Percentiles rank a stretch among this genome's conserved stretches.
Evolutionary conservation across 2,113 vertebrate genomes (phyloP).

Genomic region (Chaenogobius annularis): DNA sequence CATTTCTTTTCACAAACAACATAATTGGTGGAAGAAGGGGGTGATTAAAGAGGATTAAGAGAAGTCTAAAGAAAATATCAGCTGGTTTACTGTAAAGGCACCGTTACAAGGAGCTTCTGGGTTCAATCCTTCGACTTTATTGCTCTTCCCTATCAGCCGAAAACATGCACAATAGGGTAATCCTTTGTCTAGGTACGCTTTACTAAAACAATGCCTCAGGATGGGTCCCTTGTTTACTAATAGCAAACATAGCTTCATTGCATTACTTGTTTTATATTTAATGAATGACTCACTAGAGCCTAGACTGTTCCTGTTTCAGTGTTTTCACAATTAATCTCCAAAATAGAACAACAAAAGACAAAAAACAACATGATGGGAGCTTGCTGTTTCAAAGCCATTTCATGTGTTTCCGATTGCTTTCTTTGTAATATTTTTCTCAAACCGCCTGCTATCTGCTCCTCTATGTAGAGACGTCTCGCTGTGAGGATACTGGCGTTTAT

Average conservation of each 20-base stretch:
- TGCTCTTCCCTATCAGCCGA: no score
- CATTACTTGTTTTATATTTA: background rate
- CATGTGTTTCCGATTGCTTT: background rate
- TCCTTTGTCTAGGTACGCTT: background rate
- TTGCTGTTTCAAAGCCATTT: conserved; percentile 10
- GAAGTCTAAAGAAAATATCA: no score
- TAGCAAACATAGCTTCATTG: background rate
- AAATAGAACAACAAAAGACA: conserved; percentile 3
- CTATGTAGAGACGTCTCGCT: conserved; percentile 25
- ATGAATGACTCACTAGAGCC: background rate
- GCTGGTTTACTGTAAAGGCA: no score
- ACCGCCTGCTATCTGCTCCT: conserved; percentile 13
- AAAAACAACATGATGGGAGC: background rate
- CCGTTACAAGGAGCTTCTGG: no score
- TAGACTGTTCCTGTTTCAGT: background rate
- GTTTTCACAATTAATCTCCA: conserved; percentile 2
- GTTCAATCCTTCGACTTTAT: background rate
- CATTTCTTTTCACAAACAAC: no score
- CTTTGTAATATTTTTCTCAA: conserved; percentile 7
- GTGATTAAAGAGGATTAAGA: no score
- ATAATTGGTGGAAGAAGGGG: no score
- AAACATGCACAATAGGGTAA: no score
- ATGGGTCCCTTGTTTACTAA: no score
- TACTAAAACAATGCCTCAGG: no score
- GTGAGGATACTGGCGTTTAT: background rate